Evolutionary conservation across 1,140 invertebrate species (phyloP).

Genomic region (Chrysopa pallens): DNA sequence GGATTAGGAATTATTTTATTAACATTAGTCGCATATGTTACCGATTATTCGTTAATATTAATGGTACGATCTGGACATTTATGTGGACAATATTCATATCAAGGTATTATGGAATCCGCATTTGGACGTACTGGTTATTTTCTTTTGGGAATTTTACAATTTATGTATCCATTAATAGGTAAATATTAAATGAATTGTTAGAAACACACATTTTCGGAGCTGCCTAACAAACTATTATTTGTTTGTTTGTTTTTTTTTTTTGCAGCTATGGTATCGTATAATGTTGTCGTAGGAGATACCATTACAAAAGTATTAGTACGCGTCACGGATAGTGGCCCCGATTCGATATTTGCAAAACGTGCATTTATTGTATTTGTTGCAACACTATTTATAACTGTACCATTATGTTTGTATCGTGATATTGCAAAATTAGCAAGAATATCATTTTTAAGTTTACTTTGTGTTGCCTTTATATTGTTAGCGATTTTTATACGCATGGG

Average conservation of each 20-base stretch:
- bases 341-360: conserved; percentile 41
- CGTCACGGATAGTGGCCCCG: conserved; percentile 32
- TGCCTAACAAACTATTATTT: no score
- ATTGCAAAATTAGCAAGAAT: conserved; percentile 62
- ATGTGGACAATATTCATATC: conserved; percentile 68
- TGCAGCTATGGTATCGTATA: conserved; percentile 80
- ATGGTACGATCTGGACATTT: conserved; percentile 65
- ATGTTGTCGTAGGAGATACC: conserved; percentile 78
- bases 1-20: conserved; percentile 56
- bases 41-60: conserved; percentile 69
- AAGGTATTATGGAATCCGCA: conserved; percentile 65
- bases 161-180: conserved; percentile 78
- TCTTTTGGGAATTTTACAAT: conserved; percentile 58
- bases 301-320: conserved; percentile 66
- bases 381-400: conserved; percentile 59
- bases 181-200: no score
- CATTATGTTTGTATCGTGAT: conserved; percentile 66
- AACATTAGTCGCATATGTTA: conserved; percentile 55
- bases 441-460: conserved; percentile 59
- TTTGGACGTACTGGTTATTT: conserved; percentile 68
- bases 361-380: conserved; percentile 61
- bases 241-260: conserved; percentile 10
- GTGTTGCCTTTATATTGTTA: conserved; percentile 55
- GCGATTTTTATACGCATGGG: conserved; percentile 47
- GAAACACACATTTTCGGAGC: not conserved